A percentile compares a stretch with the other conserved stretches of the same genome.
phyloP scores from a whole-genome alignment of 2,797 vertebrate species.

The Petrocephalus sullivani region DNA sequence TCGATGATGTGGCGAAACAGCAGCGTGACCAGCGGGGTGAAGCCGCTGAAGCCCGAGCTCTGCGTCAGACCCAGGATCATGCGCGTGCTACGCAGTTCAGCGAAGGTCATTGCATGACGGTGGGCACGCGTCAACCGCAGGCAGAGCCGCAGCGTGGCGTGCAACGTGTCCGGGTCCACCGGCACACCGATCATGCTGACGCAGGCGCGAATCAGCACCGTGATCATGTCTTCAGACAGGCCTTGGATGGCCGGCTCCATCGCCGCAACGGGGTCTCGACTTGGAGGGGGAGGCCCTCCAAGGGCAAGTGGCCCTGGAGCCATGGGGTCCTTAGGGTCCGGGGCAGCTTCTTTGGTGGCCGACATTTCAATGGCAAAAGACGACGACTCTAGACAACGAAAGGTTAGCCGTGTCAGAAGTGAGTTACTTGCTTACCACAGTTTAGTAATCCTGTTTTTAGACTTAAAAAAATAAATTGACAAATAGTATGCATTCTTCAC shows the following conservation, averaged over 20 bases:
- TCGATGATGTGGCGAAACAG: constrained; percentile 94
- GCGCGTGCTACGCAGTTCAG: constrained; percentile 87
- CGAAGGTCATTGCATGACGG: constrained; percentile 93
- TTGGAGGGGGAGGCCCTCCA: neutral
- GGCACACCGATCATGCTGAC: constrained; percentile 95
- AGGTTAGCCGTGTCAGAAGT: neutral
- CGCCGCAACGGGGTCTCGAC: constrained; percentile 44
- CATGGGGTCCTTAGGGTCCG: constrained; percentile 54
- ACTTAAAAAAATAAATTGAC: neutral
- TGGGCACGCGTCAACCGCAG: constrained; percentile 87
- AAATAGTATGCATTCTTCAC: neutral
- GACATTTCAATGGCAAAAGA: constrained; percentile 62
- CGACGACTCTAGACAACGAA: constrained; percentile 27
- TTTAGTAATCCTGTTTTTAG: neutral
- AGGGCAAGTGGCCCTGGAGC: constrained; percentile 41
- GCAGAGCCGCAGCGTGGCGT: constrained; percentile 87
- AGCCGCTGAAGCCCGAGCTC: constrained; percentile 89
- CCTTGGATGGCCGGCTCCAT: constrained; percentile 72
- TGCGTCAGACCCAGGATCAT: constrained; percentile 91
- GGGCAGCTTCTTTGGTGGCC: constrained; percentile 59
- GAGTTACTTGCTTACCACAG: neutral
- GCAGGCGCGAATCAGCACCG: constrained; percentile 83
- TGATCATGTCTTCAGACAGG: constrained; percentile 83
- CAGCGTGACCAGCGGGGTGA: constrained; percentile 87
- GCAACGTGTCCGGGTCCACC: constrained; percentile 90